These are phyloP conservation scores for Anadara kagoshimensis DNA, from an alignment of 1,140 invertebrate genomes.

Conservation along the genomic window DNA sequence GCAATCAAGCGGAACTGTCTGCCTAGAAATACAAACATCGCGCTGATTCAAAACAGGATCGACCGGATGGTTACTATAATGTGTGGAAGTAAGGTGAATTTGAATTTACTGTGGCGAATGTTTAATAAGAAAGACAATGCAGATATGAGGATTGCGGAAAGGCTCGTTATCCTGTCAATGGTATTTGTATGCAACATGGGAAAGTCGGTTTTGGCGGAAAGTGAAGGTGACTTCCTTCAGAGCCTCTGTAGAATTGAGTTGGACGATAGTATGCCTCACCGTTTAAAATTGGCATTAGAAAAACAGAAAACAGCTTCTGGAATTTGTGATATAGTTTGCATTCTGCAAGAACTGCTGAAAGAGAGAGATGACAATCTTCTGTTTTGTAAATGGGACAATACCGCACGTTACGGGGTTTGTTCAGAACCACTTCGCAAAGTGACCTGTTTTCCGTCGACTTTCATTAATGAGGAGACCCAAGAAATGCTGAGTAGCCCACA, in stretches of 20 bases:
- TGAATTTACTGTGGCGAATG: constrained; percentile 14
- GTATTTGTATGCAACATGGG: constrained; percentile 53
- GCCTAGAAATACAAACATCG: neutral
- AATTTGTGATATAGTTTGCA: constrained; percentile 35
- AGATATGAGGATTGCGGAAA: constrained; percentile 42
- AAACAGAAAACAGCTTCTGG: constrained; percentile 34
- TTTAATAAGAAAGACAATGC: constrained; percentile 21
- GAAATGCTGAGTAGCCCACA: constrained; percentile 13
- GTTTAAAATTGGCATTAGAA: constrained; percentile 23
- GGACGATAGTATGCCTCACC: constrained; percentile 18
- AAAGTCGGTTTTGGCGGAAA: constrained; percentile 26
- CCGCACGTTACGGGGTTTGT: constrained; percentile 12
- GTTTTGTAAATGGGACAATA: constrained; percentile 35
- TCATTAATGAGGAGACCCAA: neutral
- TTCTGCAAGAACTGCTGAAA: constrained; percentile 32
- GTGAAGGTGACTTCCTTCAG: constrained; percentile 39
- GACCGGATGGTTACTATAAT: constrained; percentile 11
- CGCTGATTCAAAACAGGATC: constrained; percentile 3
- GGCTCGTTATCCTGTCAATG: constrained; percentile 46
- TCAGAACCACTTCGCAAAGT: constrained; percentile 1
- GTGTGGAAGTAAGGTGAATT: neutral
- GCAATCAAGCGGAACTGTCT: constrained; percentile 24
- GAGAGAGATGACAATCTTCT: constrained; percentile 40
- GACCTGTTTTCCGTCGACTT: neutral
- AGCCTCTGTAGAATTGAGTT: constrained; percentile 36